These are phyloP conservation scores for Altica lythri DNA, from an alignment of 2,888 invertebrate species.

Conservation along the genomic window DNA sequence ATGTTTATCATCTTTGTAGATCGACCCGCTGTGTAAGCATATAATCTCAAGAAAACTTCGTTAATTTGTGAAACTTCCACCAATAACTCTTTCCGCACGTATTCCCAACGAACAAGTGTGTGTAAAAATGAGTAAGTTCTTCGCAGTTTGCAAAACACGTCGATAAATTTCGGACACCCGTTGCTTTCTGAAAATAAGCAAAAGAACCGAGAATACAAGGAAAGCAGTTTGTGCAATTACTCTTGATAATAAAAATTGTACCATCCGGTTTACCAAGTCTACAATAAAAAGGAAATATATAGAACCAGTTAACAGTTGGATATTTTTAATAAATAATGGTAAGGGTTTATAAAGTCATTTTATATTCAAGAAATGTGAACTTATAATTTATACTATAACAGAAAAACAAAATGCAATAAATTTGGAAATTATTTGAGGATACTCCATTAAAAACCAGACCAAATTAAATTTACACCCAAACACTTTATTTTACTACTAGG, in stretches of 20 bases:
- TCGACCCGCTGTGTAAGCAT: slow-evolving; percentile 12
- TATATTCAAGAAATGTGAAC: no score
- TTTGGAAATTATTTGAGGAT: no score
- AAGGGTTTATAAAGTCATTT: no score
- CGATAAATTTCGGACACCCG: slow-evolving; percentile 32
- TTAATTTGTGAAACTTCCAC: slow-evolving; percentile 10
- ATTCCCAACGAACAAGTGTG: slow-evolving; percentile 11
- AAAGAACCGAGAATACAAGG: not conserved
- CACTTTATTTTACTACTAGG: no score
- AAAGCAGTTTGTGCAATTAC: not conserved
- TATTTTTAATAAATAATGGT: no score
- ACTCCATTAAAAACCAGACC: no score
- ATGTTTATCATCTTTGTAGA: slow-evolving; percentile 9
- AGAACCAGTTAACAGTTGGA: no score
- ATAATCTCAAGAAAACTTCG: slow-evolving; percentile 15
- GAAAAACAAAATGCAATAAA: no score
- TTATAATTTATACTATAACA: no score
- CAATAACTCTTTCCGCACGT: slow-evolving; percentile 15
- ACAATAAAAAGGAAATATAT: no score
- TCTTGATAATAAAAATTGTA: slow-evolving; percentile 12
- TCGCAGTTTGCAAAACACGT: slow-evolving; percentile 31
- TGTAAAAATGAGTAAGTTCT: slow-evolving; percentile 30
- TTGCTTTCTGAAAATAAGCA: slow-evolving; percentile 26
- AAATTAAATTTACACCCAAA: no score
- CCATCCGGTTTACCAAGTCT: slow-evolving; percentile 11